A percentile compares a stretch with the other conserved stretches of the same genome.
These are phyloP conservation scores for Nothocercus nigrocapillus DNA, from an alignment of 2,113 vertebrate genomes.

Conservation along the genomic window DNA sequence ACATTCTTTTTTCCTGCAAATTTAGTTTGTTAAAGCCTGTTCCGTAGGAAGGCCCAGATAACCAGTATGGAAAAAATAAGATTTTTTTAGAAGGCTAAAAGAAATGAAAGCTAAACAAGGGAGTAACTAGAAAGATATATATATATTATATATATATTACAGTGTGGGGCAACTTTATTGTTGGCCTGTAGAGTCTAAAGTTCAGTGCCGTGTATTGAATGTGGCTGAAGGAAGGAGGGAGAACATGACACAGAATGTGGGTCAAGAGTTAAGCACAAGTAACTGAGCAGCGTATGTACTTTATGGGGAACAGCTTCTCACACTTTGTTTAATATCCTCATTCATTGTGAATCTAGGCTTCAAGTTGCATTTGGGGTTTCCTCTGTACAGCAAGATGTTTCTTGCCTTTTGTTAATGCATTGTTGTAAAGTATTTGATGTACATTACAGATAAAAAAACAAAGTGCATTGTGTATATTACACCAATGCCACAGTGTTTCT, in stretches of 20 bases:
- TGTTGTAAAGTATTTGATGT: conserved; percentile 99
- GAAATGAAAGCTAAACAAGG: conserved; percentile 65
- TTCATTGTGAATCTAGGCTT: conserved; percentile 89
- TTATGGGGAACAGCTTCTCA: conserved; percentile 89
- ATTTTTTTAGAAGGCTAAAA: conserved; percentile 75
- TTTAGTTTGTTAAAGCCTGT: conserved; percentile 90
- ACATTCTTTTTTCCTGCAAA: conserved; percentile 84
- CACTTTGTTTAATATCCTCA: conserved; percentile 84
- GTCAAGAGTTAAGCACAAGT: conserved; percentile 84
- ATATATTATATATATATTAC: conserved; percentile 67
- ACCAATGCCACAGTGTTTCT: conserved; percentile 89
- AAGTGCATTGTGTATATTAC: conserved; percentile 94
- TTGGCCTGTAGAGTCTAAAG: conserved; percentile 66
- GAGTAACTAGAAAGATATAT: conserved; percentile 75
- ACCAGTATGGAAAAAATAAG: conserved; percentile 71
- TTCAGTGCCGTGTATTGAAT: conserved; percentile 69
- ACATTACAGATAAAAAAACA: conserved; percentile 88
- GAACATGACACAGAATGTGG: conserved; percentile 61
- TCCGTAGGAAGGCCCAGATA: conserved; percentile 83
- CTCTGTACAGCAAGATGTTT: conserved; percentile 86
- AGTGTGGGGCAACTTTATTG: conserved; percentile 56
- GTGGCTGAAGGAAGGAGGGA: conserved; percentile 67
- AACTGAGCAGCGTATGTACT: conserved; percentile 79
- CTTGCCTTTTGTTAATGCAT: conserved; percentile 96
- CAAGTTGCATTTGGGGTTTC: conserved; percentile 87